Percentiles rank a stretch among this genome's conserved stretches.
Evolutionary conservation across 2,888 invertebrate species (phyloP).

Genomic region (Zaprionus bogoriensis): DNA sequence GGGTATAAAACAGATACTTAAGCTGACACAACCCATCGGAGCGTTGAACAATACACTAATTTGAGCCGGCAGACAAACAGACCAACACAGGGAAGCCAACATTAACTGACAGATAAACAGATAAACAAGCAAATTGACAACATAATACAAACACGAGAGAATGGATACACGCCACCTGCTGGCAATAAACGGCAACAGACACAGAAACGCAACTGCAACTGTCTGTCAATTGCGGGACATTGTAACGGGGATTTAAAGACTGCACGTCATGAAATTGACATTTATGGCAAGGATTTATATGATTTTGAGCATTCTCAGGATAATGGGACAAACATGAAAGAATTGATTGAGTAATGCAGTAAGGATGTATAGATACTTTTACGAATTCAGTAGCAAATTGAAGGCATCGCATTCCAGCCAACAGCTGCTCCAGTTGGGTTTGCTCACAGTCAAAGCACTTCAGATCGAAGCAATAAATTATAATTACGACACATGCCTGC

Average conservation of each 20-base stretch:
- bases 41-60: conserved; percentile 3
- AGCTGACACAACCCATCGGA: background rate
- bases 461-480: background rate
- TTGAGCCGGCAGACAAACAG: background rate
- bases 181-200: background rate
- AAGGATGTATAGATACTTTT: too few species aligned
- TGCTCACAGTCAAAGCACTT: background rate
- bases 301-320: background rate
- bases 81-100: conserved; percentile 3
- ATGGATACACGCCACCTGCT: conserved; percentile 14
- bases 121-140: conserved; percentile 28
- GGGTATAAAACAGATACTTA: background rate
- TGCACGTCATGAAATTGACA: conserved; percentile 3
- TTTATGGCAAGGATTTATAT: conserved; percentile 2
- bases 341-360: too few species aligned
- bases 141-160: conserved; percentile 8
- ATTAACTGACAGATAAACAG: conserved; percentile 21
- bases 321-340: too few species aligned
- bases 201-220: conserved; percentile 1
- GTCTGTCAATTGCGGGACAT: background rate
- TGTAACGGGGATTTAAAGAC: background rate
- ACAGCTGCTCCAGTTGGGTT: too few species aligned
- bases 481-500: background rate
- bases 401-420: too few species aligned
- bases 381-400: too few species aligned